phyloP scores from a whole-genome alignment of 2,888 invertebrate genomes.

The Parnassius orleans region DNA sequence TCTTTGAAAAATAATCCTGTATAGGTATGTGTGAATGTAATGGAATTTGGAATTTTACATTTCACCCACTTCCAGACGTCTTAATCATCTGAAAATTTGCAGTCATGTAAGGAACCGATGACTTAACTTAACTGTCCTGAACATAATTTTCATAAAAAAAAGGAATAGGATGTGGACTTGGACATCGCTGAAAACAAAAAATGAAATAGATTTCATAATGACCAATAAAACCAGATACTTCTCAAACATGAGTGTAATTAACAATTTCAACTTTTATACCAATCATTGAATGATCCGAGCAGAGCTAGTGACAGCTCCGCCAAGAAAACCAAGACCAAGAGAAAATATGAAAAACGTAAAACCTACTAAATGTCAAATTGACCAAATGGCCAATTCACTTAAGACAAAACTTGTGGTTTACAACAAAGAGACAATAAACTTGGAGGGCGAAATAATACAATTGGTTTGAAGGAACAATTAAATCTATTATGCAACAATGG shows the following conservation, averaged over 20 bases:
- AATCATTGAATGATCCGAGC: constrained; percentile 37
- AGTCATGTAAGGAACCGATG: too few relatives aligned
- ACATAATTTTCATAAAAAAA: constrained; percentile 28
- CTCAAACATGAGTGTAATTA: constrained; percentile 21
- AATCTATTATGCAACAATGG: constrained; percentile 14
- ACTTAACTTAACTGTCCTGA: constrained; percentile 26
- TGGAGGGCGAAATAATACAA: constrained; percentile 31
- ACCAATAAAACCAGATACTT: constrained; percentile 25
- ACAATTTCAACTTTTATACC: constrained; percentile 36
- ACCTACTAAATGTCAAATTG: constrained; percentile 20
- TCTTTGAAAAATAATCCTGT: too few relatives aligned
- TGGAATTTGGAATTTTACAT: too few relatives aligned
- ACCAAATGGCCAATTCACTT: constrained; percentile 25
- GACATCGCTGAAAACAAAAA: constrained; percentile 30
- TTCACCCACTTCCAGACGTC: too few relatives aligned
- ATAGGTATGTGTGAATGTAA: too few relatives aligned
- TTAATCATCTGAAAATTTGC: too few relatives aligned
- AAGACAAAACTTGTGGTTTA: constrained; percentile 23
- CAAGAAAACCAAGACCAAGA: constrained; percentile 24
- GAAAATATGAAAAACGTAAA: neutral
- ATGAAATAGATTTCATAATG: constrained; percentile 31
- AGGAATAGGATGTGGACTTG: constrained; percentile 29
- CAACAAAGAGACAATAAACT: constrained; percentile 21
- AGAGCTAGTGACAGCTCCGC: constrained; percentile 30
- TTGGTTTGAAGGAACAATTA: constrained; percentile 28